A percentile compares a stretch with the other conserved stretches of the same genome.
Conservation (phyloP, 2,888 invertebrate genomes). For the Drosophila longiperda region DNA sequence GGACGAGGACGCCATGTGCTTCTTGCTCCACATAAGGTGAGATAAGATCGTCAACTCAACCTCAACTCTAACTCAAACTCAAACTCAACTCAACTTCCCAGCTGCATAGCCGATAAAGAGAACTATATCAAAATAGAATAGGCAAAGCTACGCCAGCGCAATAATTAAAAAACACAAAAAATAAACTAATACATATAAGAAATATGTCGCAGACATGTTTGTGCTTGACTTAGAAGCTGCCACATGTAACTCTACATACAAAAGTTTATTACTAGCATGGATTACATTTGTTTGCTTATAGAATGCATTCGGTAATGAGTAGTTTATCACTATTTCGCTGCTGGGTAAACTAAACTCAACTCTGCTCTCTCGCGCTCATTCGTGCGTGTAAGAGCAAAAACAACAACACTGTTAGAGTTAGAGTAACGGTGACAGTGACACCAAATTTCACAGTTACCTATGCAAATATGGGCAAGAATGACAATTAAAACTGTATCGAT, state of each 20-base stretch:
- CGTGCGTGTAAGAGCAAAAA: constrained; percentile 13
- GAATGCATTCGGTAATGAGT: background rate
- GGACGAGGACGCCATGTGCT: constrained; percentile 26
- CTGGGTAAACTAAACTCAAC: background rate
- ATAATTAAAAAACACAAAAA: background rate
- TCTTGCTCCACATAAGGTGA: constrained; percentile 18
- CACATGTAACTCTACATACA: background rate
- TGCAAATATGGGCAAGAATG: background rate
- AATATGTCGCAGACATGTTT: background rate
- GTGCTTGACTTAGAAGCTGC: background rate
- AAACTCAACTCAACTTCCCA: background rate
- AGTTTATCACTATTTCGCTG: background rate
- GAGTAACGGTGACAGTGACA: constrained; percentile 3
- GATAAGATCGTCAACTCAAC: constrained; percentile 38
- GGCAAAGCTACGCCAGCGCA: background rate
- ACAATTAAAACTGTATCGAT: background rate
- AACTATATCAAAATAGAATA: background rate
- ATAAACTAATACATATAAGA: background rate
- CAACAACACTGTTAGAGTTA: constrained; percentile 15
- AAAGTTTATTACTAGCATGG: background rate
- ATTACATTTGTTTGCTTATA: background rate
- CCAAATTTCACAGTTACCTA: constrained; percentile 3
- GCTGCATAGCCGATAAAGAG: background rate
- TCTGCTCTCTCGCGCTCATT: background rate
- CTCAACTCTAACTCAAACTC: constrained; percentile 13